Percentiles rank a stretch among this genome's conserved stretches.
Evolutionary conservation across 2,113 vertebrate genomes (phyloP).

Genomic region (Columbina picui): DNA sequence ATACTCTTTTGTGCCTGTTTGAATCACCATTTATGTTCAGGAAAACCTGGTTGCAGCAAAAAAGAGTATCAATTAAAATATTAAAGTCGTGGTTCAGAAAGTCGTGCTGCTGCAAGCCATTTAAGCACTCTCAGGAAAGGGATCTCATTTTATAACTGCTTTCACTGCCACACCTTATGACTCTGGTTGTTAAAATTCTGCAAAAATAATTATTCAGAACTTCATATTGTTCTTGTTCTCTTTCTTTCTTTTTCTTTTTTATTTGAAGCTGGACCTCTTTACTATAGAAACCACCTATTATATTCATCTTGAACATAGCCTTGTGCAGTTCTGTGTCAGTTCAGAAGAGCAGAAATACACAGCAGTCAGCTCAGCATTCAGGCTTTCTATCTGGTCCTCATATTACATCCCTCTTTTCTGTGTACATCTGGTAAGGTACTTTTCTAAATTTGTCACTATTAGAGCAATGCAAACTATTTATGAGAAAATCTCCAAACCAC

Average conservation of each 20-base stretch:
- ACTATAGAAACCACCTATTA: background rate
- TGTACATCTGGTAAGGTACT: conserved; percentile 36
- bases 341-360: background rate
- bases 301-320: background rate
- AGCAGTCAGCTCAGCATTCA: background rate
- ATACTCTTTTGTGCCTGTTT: background rate
- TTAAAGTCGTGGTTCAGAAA: background rate
- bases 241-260: background rate
- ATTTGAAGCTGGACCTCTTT: background rate
- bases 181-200: background rate
- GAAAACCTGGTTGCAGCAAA: background rate
- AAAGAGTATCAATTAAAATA: background rate
- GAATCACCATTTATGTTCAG: background rate
- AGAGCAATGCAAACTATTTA: conserved; percentile 53
- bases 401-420: background rate
- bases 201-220: background rate
- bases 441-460: conserved; percentile 49
- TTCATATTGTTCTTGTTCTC: background rate
- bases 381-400: conserved; percentile 28
- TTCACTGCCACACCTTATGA: background rate
- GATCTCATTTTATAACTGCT: background rate
- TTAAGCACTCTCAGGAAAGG: background rate
- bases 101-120: background rate
- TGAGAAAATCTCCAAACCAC: conserved; percentile 44
- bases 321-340: background rate